Percentiles rank a stretch among this genome's conserved stretches.
phyloP scores from a whole-genome alignment of 2,888 invertebrate genomes.

The Orchestes rusci region DNA sequence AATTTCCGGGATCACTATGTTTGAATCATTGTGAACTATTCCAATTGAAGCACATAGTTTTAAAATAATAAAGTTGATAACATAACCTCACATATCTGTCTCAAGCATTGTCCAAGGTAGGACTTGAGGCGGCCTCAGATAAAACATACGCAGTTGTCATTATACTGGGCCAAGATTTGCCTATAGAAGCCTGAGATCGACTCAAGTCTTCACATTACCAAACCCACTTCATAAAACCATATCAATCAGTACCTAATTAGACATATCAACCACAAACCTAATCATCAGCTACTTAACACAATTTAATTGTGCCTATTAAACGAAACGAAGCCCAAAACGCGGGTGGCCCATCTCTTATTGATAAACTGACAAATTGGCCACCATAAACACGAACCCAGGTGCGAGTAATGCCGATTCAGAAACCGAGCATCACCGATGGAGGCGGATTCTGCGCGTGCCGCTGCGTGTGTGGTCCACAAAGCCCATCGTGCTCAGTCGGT shows the following conservation, averaged over 20 bases:
- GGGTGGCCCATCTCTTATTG: conserved; percentile 25
- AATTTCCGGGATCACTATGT: too few relatives aligned
- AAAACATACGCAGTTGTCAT: too few relatives aligned
- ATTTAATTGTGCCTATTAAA: conserved; percentile 13
- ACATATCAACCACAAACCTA: conserved; percentile 7
- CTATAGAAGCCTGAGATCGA: too few relatives aligned
- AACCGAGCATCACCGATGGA: background rate
- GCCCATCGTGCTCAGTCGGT: conserved; percentile 7
- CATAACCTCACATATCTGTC: too few relatives aligned
- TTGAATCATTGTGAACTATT: too few relatives aligned
- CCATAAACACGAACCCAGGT: conserved; percentile 13
- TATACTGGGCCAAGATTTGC: too few relatives aligned
- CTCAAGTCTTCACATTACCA: too few relatives aligned
- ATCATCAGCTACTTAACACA: conserved; percentile 11
- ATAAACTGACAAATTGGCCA: conserved; percentile 28
- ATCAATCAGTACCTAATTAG: conserved; percentile 9
- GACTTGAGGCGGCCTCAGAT: too few relatives aligned
- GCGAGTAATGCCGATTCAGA: conserved; percentile 17
- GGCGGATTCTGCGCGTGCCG: conserved; percentile 4
- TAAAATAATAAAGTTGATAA: too few relatives aligned
- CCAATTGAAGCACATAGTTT: too few relatives aligned
- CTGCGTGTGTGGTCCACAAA: conserved; percentile 22
- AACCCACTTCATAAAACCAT: too few relatives aligned
- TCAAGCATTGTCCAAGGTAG: too few relatives aligned
- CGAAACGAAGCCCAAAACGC: conserved; percentile 8